Evolutionary conservation across 2,797 vertebrate species (phyloP).

Genomic region (Crenichthys baileyi): DNA sequence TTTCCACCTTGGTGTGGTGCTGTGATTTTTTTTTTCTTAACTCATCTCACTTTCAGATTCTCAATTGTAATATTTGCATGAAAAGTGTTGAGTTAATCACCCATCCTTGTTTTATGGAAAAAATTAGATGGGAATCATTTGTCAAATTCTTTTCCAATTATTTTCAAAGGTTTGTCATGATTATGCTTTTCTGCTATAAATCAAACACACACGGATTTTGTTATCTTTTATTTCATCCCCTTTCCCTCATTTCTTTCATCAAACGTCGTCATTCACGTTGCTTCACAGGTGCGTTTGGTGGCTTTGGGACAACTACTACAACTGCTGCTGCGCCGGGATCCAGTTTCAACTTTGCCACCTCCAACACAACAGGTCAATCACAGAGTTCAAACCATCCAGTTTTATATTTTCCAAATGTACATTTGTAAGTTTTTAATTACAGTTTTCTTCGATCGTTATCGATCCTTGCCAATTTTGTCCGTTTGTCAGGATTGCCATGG

Average conservation of each 20-base stretch:
- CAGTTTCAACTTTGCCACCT: constrained; percentile 90
- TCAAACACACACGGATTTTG: background rate
- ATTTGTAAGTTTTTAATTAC: background rate
- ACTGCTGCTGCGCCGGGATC: constrained; percentile 81
- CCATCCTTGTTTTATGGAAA: constrained; percentile 24
- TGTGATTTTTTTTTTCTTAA: constrained; percentile 22
- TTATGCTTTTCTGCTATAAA: background rate
- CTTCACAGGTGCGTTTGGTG: constrained; percentile 88
- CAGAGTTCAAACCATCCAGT: background rate
- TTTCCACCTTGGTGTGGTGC: constrained; percentile 53
- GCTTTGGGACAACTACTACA: constrained; percentile 89
- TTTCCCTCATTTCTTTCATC: background rate
- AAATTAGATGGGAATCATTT: constrained; percentile 9
- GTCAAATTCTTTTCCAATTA: background rate
- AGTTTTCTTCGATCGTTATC: no score
- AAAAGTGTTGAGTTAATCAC: constrained; percentile 20
- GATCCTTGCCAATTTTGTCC: no score
- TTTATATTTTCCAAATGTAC: background rate
- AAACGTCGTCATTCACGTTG: constrained; percentile 23
- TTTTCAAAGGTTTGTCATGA: constrained; percentile 4
- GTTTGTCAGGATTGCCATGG: no score
- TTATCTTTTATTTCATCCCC: constrained; percentile 3
- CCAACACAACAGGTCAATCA: constrained; percentile 84
- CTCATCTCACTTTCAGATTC: constrained; percentile 35
- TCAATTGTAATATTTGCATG: constrained; percentile 55